Base-by-base conservation (phyloP, 2,888 invertebrate species). In the Brenthis hecate region DNA sequence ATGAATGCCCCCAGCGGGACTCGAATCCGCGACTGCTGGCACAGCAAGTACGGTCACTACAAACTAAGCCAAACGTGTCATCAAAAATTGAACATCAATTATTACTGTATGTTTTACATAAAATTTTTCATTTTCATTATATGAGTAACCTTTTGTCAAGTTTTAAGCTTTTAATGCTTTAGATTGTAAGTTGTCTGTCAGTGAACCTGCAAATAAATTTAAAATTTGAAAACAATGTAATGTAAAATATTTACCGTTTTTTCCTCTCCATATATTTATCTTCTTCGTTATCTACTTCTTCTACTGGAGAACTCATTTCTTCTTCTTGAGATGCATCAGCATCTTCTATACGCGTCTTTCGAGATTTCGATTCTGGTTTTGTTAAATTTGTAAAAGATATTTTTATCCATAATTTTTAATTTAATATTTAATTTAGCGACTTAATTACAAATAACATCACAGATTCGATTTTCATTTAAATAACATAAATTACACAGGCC, bases 271-370 rank as follows among this genome's bases (percentile, higher is more conserved):
- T 55, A 4, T 56, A 54, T 43, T 60, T 60, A 13, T 72, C 63
- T 66, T 68, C 72, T 43, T 69, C 65, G 0, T 66, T 61, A 13
- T 66, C 63, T 3, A 53, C 56, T 2, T 67, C 56, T 50, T 68
- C 56, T 50, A 66, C 63, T 28, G 60, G 48, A 8, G 67, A 69
- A 14, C 54, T 56, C n/a, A 60, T 36, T 54, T 65, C 65, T 50
- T 65, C 65, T 50, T 72, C 72, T 13, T 70, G 71, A 0, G 72
- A 65, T 3, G 61, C 61, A n/a, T 72, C 66, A 0, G 19, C 4
- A 28, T 68, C 66, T 3, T 64, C 70, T 57, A 64, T 56, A 3
- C 68, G 61, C 47, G 57, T 54, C 19, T 69, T 70, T 14, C 63
- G 68, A 14, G 48, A n/a, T 32, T 47, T 53, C 3, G 54, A 43